These are phyloP conservation scores for Thripadectes ignobilis DNA, from an alignment of 2,797 vertebrate species.

Conservation along the genomic window DNA sequence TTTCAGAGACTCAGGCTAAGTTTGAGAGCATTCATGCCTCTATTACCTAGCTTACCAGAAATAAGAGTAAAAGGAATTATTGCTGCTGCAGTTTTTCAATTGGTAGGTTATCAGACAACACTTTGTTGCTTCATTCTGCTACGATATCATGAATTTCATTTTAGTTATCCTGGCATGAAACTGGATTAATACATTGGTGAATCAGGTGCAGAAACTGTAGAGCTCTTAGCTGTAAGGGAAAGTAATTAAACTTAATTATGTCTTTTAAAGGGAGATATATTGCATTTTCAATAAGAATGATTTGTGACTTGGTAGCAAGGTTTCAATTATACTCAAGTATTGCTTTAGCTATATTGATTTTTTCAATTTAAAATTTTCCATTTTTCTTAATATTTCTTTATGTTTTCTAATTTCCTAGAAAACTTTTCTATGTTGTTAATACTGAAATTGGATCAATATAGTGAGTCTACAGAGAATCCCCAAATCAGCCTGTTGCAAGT, in stretches of 20 bases:
- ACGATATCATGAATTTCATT: not conserved
- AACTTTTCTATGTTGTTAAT: not conserved
- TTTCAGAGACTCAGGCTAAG: not conserved
- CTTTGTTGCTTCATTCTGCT: not conserved
- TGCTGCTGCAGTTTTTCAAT: not conserved
- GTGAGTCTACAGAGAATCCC: not conserved
- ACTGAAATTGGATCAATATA: not conserved
- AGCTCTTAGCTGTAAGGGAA: not conserved
- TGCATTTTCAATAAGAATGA: not conserved
- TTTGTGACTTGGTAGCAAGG: slow-evolving; percentile 10
- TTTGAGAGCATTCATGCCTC: not conserved
- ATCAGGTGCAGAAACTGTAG: not conserved
- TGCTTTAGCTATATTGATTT: slow-evolving; percentile 50
- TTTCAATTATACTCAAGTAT: not conserved
- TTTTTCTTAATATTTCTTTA: slow-evolving; percentile 47
- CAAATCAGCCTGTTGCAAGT: not conserved
- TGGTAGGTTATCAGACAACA: not conserved
- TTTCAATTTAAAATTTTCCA: slow-evolving; percentile 22
- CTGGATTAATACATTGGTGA: not conserved
- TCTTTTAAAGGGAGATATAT: not conserved
- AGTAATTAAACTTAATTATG: not conserved
- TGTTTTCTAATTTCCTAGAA: not conserved
- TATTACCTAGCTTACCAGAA: not conserved
- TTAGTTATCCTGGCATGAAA: not conserved
- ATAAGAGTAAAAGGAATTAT: not conserved